Percentiles rank a stretch among this genome's conserved stretches.
Conservation (phyloP, 1,140 invertebrate genomes). For the Chlorops oryzae region DNA sequence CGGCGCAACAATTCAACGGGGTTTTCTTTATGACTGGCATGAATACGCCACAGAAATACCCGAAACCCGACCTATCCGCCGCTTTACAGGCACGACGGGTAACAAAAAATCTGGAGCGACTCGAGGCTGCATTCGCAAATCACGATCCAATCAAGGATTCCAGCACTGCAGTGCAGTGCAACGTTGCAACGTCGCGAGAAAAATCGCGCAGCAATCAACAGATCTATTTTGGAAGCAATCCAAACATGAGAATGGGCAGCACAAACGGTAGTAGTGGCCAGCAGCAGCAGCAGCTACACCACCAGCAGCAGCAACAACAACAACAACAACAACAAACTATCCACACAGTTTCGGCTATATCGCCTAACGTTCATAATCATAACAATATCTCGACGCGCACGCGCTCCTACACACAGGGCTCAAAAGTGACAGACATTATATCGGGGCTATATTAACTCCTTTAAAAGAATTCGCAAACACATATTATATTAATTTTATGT, state of each 20-base stretch:
- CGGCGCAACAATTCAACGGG: conserved; percentile 51
- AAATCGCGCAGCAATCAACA: conserved; percentile 50
- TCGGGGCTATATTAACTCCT: conserved; percentile 61
- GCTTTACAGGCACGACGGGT: conserved; percentile 54
- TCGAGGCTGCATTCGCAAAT: conserved; percentile 59
- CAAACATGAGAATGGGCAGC: conserved; percentile 39
- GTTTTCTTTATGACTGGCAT: conserved; percentile 47
- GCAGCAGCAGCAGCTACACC: too few relatives aligned
- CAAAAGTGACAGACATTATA: conserved; percentile 64
- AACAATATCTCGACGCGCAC: conserved; percentile 30
- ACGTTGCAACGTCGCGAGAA: conserved; percentile 58
- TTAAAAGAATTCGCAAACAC: too few relatives aligned
- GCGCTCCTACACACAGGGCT: conserved; percentile 41
- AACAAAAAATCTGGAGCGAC: conserved; percentile 70
- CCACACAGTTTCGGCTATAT: too few relatives aligned
- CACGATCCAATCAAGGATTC: too few relatives aligned
- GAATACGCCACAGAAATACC: conserved; percentile 44
- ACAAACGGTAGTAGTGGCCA: conserved; percentile 27
- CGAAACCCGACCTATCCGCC: conserved; percentile 50
- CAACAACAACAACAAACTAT: too few relatives aligned
- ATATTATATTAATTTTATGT: too few relatives aligned
- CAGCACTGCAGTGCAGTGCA: conserved; percentile 53
- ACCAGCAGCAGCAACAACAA: conserved; percentile 46
- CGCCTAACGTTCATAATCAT: conserved; percentile 43
- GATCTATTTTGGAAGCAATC: conserved; percentile 46